phyloP scores from a whole-genome alignment of 2,113 vertebrate species.

The Malurus alboscapulatus region DNA sequence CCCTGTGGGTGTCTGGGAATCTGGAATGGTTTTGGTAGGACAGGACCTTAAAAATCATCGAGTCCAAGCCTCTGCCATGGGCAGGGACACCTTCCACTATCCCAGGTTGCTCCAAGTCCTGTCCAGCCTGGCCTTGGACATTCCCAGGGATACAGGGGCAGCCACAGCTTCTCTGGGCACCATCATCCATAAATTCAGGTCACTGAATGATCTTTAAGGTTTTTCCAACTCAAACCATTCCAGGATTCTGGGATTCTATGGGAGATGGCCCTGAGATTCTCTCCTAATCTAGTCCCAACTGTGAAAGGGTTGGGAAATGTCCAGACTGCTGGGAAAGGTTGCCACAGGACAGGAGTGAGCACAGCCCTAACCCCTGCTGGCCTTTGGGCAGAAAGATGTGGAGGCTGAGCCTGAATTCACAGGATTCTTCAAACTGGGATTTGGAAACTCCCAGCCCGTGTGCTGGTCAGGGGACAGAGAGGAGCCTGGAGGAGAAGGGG shows the following conservation, averaged over 20 bases:
- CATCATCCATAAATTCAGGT: background rate
- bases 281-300: background rate
- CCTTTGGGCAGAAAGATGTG: background rate
- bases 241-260: background rate
- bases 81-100: accelerated
- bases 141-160: background rate
- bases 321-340: background rate
- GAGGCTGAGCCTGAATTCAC: background rate
- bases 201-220: background rate
- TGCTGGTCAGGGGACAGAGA: background rate
- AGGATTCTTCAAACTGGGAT: background rate
- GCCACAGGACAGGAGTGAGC: background rate
- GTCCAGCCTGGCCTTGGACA: accelerated
- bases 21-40: background rate
- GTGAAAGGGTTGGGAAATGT: background rate
- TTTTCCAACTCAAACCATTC: background rate
- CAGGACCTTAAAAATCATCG: background rate
- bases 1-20: background rate
- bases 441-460: background rate
- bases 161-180: background rate
- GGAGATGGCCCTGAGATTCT: background rate
- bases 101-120: accelerated
- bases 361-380: background rate
- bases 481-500: background rate
- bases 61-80: background rate